These are phyloP conservation scores for Drosophila emarginata DNA, from an alignment of 2,888 invertebrate genomes.

Conservation along the genomic window DNA sequence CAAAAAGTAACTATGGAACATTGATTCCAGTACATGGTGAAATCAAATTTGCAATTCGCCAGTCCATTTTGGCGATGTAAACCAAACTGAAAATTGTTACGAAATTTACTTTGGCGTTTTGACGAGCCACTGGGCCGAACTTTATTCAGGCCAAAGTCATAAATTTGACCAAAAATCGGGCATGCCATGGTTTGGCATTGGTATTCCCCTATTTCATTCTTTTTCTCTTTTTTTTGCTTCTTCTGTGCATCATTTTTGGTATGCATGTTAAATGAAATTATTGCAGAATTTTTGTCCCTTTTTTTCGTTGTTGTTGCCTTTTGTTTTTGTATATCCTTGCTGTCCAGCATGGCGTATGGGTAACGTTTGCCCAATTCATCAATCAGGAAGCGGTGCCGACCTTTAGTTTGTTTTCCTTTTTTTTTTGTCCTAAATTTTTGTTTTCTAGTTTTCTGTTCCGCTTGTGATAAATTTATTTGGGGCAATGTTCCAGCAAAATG, in stretches of 20 bases:
- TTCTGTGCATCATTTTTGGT: slow-evolving; percentile 38
- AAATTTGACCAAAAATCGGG: slow-evolving; percentile 56
- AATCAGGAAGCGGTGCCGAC: slow-evolving; percentile 49
- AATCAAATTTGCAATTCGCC: slow-evolving; percentile 14
- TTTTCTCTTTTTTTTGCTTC: not conserved
- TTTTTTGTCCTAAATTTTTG: not conserved
- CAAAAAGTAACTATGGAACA: slow-evolving; percentile 2
- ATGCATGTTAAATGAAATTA: slow-evolving; percentile 76
- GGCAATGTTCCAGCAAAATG: slow-evolving; percentile 42
- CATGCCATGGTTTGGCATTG: slow-evolving; percentile 30
- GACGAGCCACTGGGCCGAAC: slow-evolving; percentile 41
- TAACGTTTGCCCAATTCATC: slow-evolving; percentile 59
- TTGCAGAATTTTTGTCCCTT: slow-evolving; percentile 47
- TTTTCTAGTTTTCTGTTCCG: slow-evolving; percentile 24
- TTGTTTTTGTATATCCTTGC: slow-evolving; percentile 1
- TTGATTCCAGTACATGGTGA: slow-evolving; percentile 3
- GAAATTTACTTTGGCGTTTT: slow-evolving; percentile 50
- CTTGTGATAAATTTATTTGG: not conserved
- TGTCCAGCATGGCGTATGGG: slow-evolving; percentile 61
- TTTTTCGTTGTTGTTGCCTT: slow-evolving; percentile 8
- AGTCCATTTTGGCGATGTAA: slow-evolving; percentile 40
- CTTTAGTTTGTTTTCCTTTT: slow-evolving; percentile 28
- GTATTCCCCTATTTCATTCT: not conserved
- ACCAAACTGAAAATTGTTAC: slow-evolving; percentile 25
- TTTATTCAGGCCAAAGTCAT: slow-evolving; percentile 67